These are phyloP conservation scores for Cyprinodon variegatus DNA, from an alignment of 2,113 vertebrate species.

Conservation along the genomic window DNA sequence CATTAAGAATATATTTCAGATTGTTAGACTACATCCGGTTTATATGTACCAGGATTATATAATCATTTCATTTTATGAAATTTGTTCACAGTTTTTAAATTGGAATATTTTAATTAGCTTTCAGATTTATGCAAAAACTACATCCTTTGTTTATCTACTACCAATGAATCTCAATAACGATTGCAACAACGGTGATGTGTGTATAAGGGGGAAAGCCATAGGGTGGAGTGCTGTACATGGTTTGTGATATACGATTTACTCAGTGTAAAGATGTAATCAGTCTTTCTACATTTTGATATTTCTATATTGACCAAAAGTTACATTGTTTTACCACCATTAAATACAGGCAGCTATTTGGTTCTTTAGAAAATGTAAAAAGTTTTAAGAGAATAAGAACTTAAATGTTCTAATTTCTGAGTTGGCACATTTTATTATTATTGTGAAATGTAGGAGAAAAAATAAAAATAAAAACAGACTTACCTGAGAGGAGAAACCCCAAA, in stretches of 20 bases:
- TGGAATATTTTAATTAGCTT: constrained; percentile 36
- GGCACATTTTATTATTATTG: constrained; percentile 7
- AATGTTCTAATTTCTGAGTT: background rate
- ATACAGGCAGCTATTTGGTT: constrained; percentile 27
- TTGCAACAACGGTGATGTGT: constrained; percentile 60
- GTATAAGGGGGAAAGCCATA: constrained; percentile 30
- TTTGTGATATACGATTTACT: constrained; percentile 21
- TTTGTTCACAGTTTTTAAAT: constrained; percentile 1
- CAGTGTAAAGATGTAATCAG: constrained; percentile 16
- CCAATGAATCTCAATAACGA: constrained; percentile 62
- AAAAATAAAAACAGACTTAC: constrained; percentile 64
- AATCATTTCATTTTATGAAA: background rate
- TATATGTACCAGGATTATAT: no score
- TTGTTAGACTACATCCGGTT: background rate
- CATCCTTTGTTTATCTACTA: constrained; percentile 42
- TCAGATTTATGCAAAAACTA: constrained; percentile 51
- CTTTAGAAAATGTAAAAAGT: constrained; percentile 32
- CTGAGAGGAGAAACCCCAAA: constrained; percentile 51
- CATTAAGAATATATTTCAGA: constrained; percentile 10
- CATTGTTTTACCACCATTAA: constrained; percentile 37
- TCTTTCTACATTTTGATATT: constrained; percentile 15
- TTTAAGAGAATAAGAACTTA: constrained; percentile 3
- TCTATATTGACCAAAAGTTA: constrained; percentile 44
- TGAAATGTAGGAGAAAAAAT: constrained; percentile 15
- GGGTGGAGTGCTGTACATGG: constrained; percentile 30